Percentiles rank a stretch among this genome's conserved stretches.
phyloP scores from a whole-genome alignment of 2,113 vertebrate genomes.

The Melanostigma gelatinosum region DNA sequence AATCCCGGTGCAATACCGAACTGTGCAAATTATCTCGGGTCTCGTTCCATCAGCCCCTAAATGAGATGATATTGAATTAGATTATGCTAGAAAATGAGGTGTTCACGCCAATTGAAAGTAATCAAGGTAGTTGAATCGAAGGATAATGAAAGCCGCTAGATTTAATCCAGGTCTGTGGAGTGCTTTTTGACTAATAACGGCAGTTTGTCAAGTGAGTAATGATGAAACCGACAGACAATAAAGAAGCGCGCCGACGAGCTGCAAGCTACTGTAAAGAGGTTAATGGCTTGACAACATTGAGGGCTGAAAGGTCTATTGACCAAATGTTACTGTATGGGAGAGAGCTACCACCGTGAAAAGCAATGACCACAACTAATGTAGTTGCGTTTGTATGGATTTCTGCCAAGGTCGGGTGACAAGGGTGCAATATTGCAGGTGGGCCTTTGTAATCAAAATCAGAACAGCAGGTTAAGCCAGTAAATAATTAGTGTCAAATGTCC shows the following conservation, averaged over 20 bases:
- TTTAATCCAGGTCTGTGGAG: conserved; percentile 63
- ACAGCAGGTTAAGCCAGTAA: conserved; percentile 49
- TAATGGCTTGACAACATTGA: conserved; percentile 42
- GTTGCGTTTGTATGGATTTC: conserved; percentile 57
- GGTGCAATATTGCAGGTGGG: conserved; percentile 42
- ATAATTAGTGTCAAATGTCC: conserved; percentile 51
- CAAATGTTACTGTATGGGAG: conserved; percentile 52
- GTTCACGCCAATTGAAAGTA: conserved; percentile 79
- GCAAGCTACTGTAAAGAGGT: conserved; percentile 46
- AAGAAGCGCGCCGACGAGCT: neutral
- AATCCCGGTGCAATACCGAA: conserved; percentile 60
- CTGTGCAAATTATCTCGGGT: conserved; percentile 67
- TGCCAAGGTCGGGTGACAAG: conserved; percentile 51
- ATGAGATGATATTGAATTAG: conserved; percentile 82
- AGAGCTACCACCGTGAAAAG: neutral
- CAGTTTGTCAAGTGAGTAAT: conserved; percentile 63
- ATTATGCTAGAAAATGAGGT: conserved; percentile 78
- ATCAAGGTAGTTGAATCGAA: conserved; percentile 75
- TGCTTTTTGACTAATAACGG: conserved; percentile 57
- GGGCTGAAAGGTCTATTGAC: conserved; percentile 57
- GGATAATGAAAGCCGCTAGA: conserved; percentile 72
- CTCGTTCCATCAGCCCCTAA: conserved; percentile 74
- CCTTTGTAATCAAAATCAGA: conserved; percentile 49
- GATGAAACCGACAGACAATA: conserved; percentile 50
- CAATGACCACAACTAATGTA: conserved; percentile 51